These are phyloP conservation scores for Teleogryllus oceanicus DNA, from an alignment of 2,888 invertebrate genomes.

Conservation along the genomic window DNA sequence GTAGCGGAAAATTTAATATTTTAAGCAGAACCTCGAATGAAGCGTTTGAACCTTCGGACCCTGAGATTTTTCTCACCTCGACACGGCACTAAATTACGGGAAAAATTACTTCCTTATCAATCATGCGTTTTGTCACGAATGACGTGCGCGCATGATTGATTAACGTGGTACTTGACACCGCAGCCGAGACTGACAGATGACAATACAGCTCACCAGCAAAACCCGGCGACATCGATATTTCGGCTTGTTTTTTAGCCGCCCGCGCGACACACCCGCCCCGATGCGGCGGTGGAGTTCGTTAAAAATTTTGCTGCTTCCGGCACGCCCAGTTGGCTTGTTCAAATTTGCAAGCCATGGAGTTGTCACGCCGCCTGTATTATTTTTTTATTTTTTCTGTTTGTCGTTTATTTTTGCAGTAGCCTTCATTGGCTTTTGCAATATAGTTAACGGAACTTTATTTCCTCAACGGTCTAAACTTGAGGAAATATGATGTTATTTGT, in stretches of 20 bases:
- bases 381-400: no score
- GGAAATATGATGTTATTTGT: no score
- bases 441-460: no score
- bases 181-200: slow-evolving; percentile 10
- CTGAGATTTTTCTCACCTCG: not conserved
- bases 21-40: no score
- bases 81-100: slow-evolving; percentile 1
- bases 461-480: no score
- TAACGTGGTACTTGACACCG: slow-evolving; percentile 5
- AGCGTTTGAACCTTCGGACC: no score
- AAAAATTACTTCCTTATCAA: slow-evolving; percentile 18
- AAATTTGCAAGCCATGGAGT: no score
- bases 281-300: not conserved
- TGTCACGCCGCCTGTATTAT: no score
- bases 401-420: no score
- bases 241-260: slow-evolving; percentile 2
- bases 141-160: not conserved
- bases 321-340: not conserved
- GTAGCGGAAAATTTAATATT: no score
- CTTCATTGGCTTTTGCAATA: no score
- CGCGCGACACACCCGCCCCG: not conserved
- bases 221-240: slow-evolving; percentile 3
- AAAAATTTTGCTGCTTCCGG: not conserved
- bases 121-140: slow-evolving; percentile 3
- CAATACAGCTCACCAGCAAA: slow-evolving; percentile 3